Evolutionary conservation across 1,140 invertebrate genomes (phyloP).

Genomic region (Cyphomyrmex costatus): DNA sequence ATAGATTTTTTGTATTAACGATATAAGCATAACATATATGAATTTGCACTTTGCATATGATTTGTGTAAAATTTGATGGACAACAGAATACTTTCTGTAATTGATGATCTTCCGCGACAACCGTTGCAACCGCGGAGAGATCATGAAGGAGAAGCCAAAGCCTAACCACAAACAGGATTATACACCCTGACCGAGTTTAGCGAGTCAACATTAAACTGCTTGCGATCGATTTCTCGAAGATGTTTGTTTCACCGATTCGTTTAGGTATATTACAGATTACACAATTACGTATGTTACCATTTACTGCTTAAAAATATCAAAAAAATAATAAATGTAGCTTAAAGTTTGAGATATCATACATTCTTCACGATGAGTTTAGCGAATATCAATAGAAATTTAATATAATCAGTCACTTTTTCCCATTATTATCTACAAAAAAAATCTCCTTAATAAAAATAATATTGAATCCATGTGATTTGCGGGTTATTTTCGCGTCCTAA

Average conservation of each 20-base stretch:
- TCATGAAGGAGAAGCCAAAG: constrained; percentile 53
- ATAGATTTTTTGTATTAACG: background rate
- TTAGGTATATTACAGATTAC: constrained; percentile 10
- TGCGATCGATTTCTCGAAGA: constrained; percentile 10
- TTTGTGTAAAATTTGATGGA: constrained; percentile 54
- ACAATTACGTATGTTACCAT: background rate
- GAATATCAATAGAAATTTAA: constrained; percentile 1
- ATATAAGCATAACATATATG: background rate
- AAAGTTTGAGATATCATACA: background rate
- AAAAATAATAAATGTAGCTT: background rate
- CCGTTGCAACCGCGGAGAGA: constrained; percentile 72
- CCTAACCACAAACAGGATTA: constrained; percentile 57
- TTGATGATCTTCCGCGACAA: constrained; percentile 70
- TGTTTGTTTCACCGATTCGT: constrained; percentile 19
- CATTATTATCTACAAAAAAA: too few relatives aligned
- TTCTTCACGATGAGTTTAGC: too few relatives aligned
- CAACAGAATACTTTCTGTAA: constrained; percentile 69
- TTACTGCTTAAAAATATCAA: background rate
- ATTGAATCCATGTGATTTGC: too few relatives aligned
- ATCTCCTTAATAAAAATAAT: background rate
- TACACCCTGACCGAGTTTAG: constrained; percentile 51
- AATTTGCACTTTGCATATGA: background rate
- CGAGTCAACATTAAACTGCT: constrained; percentile 50
- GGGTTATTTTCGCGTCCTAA: too few relatives aligned
- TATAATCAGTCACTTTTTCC: too few relatives aligned